Evolutionary conservation across 2,113 vertebrate species (phyloP).

Genomic region (Riparia riparia): DNA sequence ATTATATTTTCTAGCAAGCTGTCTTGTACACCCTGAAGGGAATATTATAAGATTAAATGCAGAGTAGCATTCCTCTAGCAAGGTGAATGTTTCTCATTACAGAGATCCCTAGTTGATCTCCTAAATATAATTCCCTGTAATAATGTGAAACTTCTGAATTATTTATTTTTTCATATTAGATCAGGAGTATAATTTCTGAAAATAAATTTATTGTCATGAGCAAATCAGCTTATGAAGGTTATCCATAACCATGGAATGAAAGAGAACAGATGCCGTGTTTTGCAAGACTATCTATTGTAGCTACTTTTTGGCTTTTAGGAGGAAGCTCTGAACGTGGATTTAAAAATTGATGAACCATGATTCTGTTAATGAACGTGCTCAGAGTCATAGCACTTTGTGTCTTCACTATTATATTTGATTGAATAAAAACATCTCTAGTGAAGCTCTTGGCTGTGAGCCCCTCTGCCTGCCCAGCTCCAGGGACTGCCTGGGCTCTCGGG

Average conservation of each 20-base stretch:
- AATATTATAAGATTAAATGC: conserved; percentile 82
- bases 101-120: conserved; percentile 76
- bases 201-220: conserved; percentile 79
- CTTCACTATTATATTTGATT: conserved; percentile 5
- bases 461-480: not conserved
- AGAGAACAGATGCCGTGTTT: conserved; percentile 59
- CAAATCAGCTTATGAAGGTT: conserved; percentile 76
- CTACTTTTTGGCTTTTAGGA: conserved; percentile 56
- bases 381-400: not conserved
- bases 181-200: conserved; percentile 79
- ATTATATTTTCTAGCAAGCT: conserved; percentile 76
- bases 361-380: not conserved
- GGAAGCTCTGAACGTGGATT: conserved; percentile 46
- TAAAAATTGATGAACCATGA: conserved; percentile 57
- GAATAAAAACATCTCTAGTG: not conserved
- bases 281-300: conserved; percentile 46
- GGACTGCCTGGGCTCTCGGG: fast-evolving
- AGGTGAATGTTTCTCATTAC: conserved; percentile 80
- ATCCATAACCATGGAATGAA: conserved; percentile 68
- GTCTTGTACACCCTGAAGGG: conserved; percentile 76
- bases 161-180: conserved; percentile 81
- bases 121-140: conserved; percentile 80
- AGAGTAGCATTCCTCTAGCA: conserved; percentile 74
- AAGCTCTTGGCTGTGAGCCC: not conserved
- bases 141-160: conserved; percentile 81